Percentiles rank a stretch among this genome's conserved stretches.
phyloP scores from a whole-genome alignment of 2,888 invertebrate species.

The Platerodrilus igneus region DNA sequence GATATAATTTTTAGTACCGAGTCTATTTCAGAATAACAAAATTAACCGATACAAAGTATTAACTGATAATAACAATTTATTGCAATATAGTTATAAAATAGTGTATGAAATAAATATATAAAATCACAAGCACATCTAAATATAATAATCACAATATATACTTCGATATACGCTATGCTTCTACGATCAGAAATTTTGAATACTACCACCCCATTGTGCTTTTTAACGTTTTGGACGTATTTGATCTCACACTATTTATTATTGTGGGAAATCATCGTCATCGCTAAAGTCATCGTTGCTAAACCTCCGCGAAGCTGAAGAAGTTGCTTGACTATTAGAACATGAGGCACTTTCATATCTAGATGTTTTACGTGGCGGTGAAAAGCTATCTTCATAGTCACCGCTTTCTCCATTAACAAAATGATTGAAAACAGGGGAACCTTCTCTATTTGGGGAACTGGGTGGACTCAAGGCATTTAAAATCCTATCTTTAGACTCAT shows the following conservation, averaged over 20 bases:
- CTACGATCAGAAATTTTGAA: too few species aligned
- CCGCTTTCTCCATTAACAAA: slow-evolving; percentile 40
- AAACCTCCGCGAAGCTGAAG: slow-evolving; percentile 27
- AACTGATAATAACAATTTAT: too few species aligned
- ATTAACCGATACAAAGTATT: too few species aligned
- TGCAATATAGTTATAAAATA: too few species aligned
- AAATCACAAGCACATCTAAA: too few species aligned
- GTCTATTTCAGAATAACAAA: too few species aligned
- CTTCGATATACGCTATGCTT: too few species aligned
- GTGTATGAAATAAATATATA: too few species aligned
- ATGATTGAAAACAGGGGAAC: slow-evolving; percentile 39
- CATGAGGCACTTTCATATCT: slow-evolving; percentile 41
- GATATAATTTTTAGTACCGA: too few species aligned
- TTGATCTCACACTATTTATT: slow-evolving; percentile 11
- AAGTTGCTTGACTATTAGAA: slow-evolving; percentile 18
- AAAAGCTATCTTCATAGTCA: slow-evolving; percentile 39
- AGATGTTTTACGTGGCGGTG: slow-evolving; percentile 42
- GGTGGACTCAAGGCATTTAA: slow-evolving; percentile 91
- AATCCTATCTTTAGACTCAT: slow-evolving; percentile 84
- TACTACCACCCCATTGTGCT: too few species aligned
- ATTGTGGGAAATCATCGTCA: slow-evolving; percentile 32
- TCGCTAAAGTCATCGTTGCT: slow-evolving; percentile 39
- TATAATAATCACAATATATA: too few species aligned
- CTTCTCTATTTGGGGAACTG: slow-evolving; percentile 59
- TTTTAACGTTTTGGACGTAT: too few species aligned